These are phyloP conservation scores for Aphis craccivora DNA, from an alignment of 1,140 invertebrate genomes.

Conservation along the genomic window DNA sequence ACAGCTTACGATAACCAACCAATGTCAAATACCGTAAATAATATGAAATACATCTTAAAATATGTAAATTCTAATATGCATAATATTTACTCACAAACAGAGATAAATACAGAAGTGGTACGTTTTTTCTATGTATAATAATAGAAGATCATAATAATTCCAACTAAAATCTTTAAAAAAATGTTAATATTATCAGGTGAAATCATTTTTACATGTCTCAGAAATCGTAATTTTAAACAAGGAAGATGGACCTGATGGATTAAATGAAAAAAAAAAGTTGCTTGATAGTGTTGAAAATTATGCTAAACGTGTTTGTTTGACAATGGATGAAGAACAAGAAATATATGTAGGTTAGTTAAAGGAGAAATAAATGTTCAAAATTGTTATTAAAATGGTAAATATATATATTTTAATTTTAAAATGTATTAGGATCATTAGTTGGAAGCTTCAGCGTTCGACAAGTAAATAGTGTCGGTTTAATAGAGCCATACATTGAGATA, in stretches of 20 bases:
- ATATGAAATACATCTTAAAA: conserved; percentile 16
- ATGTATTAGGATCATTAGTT: conserved; percentile 42
- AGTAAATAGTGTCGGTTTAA: neutral
- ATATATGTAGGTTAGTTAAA: conserved; percentile 36
- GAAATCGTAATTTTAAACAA: conserved; percentile 43
- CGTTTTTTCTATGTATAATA: neutral
- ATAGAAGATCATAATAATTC: neutral
- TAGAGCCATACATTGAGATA: neutral
- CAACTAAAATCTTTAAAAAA: neutral
- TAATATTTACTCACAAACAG: neutral
- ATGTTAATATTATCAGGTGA: neutral
- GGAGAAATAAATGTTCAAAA: neutral
- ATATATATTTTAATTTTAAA: neutral
- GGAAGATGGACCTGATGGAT: neutral
- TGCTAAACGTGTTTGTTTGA: conserved; percentile 15
- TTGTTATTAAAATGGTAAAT: neutral
- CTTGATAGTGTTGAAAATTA: conserved; percentile 27
- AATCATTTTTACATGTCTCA: conserved; percentile 42
- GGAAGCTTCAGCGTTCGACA: conserved; percentile 35
- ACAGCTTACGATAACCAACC: neutral
- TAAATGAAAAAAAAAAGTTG: conserved; percentile 45
- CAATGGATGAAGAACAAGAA: conserved; percentile 34
- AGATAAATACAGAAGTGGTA: conserved; percentile 31
- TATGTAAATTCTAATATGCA: conserved; percentile 8
- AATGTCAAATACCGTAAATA: neutral